Base-by-base conservation (phyloP, 2,797 vertebrate species). In the Pangasius larnaudii region DNA sequence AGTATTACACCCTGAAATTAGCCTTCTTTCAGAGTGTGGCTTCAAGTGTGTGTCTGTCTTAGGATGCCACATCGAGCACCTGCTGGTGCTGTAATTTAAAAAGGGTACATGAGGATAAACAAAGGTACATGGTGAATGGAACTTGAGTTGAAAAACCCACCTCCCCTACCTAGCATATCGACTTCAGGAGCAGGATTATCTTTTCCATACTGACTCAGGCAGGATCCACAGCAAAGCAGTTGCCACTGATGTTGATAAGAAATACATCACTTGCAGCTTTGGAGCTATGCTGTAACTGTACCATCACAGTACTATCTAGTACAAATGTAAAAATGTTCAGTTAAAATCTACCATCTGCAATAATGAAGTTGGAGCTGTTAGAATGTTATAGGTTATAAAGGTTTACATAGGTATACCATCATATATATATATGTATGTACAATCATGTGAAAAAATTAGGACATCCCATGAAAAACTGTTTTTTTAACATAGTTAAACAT, bases 1-100 rank as follows among this genome's bases (percentile, higher is more conserved):
- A 27, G 61, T 63, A 63, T 69, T 27, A 42, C 63, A 82, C 83
- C 74, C 80, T 90, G 53, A 77, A 88, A 85, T 83, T 53, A 85
- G 59, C 56, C 16, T 89, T 61, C 53, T 75, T 80, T 82, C 84
- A 42, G 46, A 51, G 9, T 16, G 69, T 75, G 69, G 80, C 81
- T 88, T 82, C 80, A 88, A 36, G 79, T 18, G 53, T 53, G 79
- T 74, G 86, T 84, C 82, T 85, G 78, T 69, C 51, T 81, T 83
- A 49, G 30, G 72, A 80, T 78, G 74, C 39, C 80, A 88, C 16
- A 58, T 30, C 16, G 56, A 49, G 63, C 27, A 27, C 53, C 74
- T 84, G 86, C 84, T 86, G 86, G 71, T 84, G 86, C 84, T 81
- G 53, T 78, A 56, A 88, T 81, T 88, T 74, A 69, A 88, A 81